Base-by-base conservation (phyloP, 2,797 vertebrate genomes). In the Babyrousa celebensis region DNA sequence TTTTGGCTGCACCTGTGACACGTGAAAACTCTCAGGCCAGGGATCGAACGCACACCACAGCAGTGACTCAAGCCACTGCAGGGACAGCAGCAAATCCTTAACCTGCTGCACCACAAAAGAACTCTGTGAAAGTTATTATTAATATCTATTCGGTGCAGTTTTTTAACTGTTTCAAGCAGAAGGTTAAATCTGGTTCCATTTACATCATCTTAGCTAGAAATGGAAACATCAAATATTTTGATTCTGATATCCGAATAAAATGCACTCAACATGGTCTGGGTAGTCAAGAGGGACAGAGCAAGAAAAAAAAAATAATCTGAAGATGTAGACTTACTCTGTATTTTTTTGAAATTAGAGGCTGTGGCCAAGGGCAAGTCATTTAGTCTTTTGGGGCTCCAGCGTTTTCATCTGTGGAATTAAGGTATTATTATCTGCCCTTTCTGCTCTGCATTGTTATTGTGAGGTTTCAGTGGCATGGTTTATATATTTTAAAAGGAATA, bases 201-300 rank as follows among this genome's bases (percentile, higher is more conserved):
- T 82, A 74, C 1, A 79, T 3, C 5, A 67, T 92, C 8, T 94
- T 86, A 65, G 20, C 32, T 97, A 83, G 12, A 88, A 70, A n/a
- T 60, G 25, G 11, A 80, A 79, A 84, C 79, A 32, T 71, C 18
- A 93, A 71, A 56, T 14, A 1, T 52, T 77, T 80, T 95, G 63
- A 85, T 56, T 77, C 15, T 67, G 27, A 32, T 72, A 60, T 71
- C 85, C 65, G 89, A 89, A 21, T 65, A 56, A 82, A 84, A 54
- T 89, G 20, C 36, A 52, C 54, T 89, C 4, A 40, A 79, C 25
- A 68, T 32, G 21, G 11, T 60, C 25, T 78, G 10, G 21, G n/a
- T 36, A 48, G 27, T 79, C 20, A 68, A 88, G 77, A 78, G 36
- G 27, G 21, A 84, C 16, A 82, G 17, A 83, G 9, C 17, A 77